Evolutionary conservation across 2,113 vertebrate genomes (phyloP).

Genomic region (Chamaetylas fuelleborni): DNA sequence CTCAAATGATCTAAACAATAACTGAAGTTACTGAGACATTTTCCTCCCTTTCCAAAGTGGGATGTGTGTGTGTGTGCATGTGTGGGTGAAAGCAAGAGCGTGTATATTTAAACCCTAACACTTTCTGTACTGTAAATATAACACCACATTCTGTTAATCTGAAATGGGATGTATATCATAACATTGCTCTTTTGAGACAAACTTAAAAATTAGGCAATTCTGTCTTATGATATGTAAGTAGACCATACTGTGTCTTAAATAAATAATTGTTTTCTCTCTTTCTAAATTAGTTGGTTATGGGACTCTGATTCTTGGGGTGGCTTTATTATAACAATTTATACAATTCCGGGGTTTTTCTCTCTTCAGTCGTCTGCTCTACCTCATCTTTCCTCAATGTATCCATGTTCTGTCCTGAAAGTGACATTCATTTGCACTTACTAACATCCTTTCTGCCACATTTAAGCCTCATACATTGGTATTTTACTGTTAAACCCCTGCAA

Average conservation of each 20-base stretch:
- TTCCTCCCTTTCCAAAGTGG: conserved; percentile 25
- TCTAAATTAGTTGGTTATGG: conserved; percentile 69
- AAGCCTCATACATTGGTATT: background rate
- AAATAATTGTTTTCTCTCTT: conserved; percentile 74
- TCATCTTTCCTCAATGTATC: conserved; percentile 59
- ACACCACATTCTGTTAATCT: conserved; percentile 67
- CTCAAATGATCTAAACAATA: background rate
- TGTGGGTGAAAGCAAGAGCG: conserved; percentile 42
- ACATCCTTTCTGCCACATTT: conserved; percentile 50
- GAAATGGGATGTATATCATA: conserved; percentile 73
- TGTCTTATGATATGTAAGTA: conserved; percentile 75
- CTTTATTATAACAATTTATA: conserved; percentile 1
- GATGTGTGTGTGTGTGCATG: background rate
- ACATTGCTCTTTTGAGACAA: conserved; percentile 72
- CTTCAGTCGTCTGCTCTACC: conserved; percentile 37
- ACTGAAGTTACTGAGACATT: background rate
- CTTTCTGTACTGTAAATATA: conserved; percentile 68
- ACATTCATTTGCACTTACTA: conserved; percentile 68
- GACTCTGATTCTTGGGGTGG: conserved; percentile 68
- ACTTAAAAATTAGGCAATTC: conserved; percentile 70
- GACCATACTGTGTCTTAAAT: conserved; percentile 76
- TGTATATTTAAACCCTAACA: conserved; percentile 33
- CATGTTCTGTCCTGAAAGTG: conserved; percentile 64
- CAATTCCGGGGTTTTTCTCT: background rate
- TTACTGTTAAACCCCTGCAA: background rate